phyloP scores from a whole-genome alignment of 2,888 invertebrate species.

The Epistrophe grossulariae region DNA sequence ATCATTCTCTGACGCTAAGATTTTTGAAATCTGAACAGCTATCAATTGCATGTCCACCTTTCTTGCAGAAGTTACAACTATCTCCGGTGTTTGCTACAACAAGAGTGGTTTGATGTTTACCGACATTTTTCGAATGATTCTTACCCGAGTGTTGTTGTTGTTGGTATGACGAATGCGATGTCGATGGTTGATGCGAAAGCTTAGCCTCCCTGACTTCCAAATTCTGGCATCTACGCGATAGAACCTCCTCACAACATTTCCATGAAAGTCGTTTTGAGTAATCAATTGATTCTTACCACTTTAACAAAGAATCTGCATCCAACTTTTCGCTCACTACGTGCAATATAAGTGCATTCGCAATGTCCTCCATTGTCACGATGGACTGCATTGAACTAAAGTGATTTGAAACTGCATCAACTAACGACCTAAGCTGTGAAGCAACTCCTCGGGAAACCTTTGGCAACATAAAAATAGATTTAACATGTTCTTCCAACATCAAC shows the following conservation, averaged over 20 bases:
- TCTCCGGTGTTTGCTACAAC: constrained; percentile 29
- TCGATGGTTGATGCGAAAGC: neutral
- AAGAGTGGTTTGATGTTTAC: constrained; percentile 12
- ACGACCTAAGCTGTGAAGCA: constrained; percentile 9
- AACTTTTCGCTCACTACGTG: too few species aligned
- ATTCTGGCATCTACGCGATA: constrained; percentile 51
- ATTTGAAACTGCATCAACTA: constrained; percentile 55
- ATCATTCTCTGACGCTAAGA: constrained; percentile 27
- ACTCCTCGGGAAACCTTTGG: constrained; percentile 13
- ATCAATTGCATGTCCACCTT: constrained; percentile 12
- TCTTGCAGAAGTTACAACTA: constrained; percentile 32
- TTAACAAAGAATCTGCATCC: too few species aligned
- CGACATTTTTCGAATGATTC: neutral
- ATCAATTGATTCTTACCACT: too few species aligned
- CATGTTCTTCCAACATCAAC: constrained; percentile 68
- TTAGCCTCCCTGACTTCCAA: constrained; percentile 68
- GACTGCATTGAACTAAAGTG: too few species aligned
- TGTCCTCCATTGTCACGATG: too few species aligned
- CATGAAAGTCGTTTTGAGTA: constrained; percentile 44
- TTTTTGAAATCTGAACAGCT: constrained; percentile 25
- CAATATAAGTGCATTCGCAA: too few species aligned
- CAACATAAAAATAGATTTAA: constrained; percentile 51
- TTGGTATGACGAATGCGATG: neutral
- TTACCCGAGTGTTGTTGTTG: too few species aligned
- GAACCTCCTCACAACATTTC: constrained; percentile 52